These are phyloP conservation scores for Dryoscopus gambensis DNA, from an alignment of 2,113 vertebrate species.

Conservation along the genomic window DNA sequence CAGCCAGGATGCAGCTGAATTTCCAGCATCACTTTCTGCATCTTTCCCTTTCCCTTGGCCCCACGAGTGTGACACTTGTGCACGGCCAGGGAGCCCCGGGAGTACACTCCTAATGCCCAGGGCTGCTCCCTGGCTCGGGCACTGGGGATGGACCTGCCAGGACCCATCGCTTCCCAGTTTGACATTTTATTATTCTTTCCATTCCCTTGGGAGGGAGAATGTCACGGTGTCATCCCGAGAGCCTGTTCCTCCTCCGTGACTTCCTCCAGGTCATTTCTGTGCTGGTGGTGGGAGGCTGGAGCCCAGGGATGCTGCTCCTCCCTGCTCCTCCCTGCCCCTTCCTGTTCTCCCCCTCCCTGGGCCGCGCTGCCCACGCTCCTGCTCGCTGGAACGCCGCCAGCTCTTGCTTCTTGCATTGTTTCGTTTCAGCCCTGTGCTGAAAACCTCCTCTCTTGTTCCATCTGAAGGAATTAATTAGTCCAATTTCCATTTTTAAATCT, in stretches of 20 bases:
- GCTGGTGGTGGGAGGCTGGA: background rate
- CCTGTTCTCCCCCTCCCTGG: background rate
- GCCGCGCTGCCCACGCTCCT: background rate
- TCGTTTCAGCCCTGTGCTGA: background rate
- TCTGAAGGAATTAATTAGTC: conserved; percentile 16
- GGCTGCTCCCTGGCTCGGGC: background rate
- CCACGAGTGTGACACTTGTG: rapidly evolving
- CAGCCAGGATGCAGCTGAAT: background rate
- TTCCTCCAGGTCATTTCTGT: background rate
- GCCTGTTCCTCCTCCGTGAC: background rate
- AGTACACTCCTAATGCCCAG: background rate
- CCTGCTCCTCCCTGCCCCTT: background rate
- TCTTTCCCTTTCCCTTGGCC: background rate
- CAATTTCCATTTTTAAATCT: conserved; percentile 15
- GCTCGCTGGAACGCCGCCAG: rapidly evolving
- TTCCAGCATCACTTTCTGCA: background rate
- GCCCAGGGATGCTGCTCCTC: background rate
- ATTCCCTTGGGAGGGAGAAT: background rate
- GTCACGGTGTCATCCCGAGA: background rate
- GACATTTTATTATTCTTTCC: background rate
- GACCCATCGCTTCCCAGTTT: background rate
- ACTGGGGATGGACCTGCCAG: background rate
- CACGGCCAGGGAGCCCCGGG: background rate
- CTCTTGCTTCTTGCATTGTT: background rate
- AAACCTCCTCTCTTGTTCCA: background rate